Base-by-base conservation (phyloP, 1,140 invertebrate species). In the Rhynchophorus ferrugineus region DNA sequence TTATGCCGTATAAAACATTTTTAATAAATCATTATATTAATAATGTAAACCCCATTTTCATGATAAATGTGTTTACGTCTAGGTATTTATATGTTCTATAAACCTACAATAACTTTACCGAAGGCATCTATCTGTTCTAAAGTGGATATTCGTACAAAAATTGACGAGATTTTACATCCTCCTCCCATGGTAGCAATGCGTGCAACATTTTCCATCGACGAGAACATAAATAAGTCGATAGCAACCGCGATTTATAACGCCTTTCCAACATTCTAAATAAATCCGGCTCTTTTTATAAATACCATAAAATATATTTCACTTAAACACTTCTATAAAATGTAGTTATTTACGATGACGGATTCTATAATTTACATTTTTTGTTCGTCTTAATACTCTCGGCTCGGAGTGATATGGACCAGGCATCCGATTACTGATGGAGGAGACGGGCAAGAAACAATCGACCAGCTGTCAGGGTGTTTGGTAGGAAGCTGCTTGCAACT, bases 241-340 rank as follows among this genome's bases (percentile, higher is more conserved):
- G 35, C 22, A 35, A 47, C 49, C 41, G 49, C 58, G 56, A 62
- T 62, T 62, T 62, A 62, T 59, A 45, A 51, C 53, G 55, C 53
- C 54, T 56, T 51, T 54, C 42, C 53, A 54, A 58, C 61, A 49
- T 62, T 62, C 56, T 47, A 62, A 62, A 62, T 58, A 60, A 62
- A 62, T 60, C 56, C 46, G 35, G 16, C 42, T 41, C 49, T 38
- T 55, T 61, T 60, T 54, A 58, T 61, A 60, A 59, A 59, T 61
- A 57, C 58, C 58, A 61, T 61, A 60, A 60, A 61, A 57, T 61
- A 61, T 61, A 60, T 60, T 60, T 60, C 58, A 60, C 56, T 61
- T 60, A 60, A 60, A 60, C 55, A 58, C 53, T 55, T 60, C 51
- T 49, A 61, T 60, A 60, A 61, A 61, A 61, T 56, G 49, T 57